phyloP scores from a whole-genome alignment of 2,888 invertebrate genomes.

The Cephus runcator region DNA sequence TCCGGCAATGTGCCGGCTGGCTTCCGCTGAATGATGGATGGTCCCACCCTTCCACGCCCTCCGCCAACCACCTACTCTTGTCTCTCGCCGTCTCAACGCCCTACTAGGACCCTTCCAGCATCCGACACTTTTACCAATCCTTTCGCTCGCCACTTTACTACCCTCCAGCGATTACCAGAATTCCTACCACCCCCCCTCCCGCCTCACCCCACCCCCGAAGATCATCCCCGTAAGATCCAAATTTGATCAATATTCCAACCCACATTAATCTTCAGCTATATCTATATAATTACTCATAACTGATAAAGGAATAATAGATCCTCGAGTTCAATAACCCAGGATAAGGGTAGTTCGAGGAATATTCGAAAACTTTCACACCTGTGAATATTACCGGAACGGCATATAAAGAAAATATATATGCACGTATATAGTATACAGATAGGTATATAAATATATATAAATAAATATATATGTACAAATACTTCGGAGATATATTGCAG shows the following conservation, averaged over 20 bases:
- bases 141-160: constrained; percentile 2
- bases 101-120: background rate
- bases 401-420: background rate
- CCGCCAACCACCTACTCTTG: constrained; percentile 13
- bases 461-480: too few relatives aligned
- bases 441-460: background rate
- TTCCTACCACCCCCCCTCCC: background rate
- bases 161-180: background rate
- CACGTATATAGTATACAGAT: background rate
- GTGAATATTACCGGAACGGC: background rate
- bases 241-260: background rate
- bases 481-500: background rate
- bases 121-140: background rate
- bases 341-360: background rate
- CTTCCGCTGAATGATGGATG: constrained; percentile 61
- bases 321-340: background rate
- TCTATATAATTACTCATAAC: background rate
- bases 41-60: constrained; percentile 28
- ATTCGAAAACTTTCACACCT: background rate
- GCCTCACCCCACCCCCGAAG: background rate
- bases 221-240: background rate
- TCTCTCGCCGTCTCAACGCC: background rate
- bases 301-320: background rate
- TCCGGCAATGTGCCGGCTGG: constrained; percentile 63
- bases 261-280: background rate